phyloP scores from a whole-genome alignment of 2,113 vertebrate genomes.

The Octodon degus region DNA sequence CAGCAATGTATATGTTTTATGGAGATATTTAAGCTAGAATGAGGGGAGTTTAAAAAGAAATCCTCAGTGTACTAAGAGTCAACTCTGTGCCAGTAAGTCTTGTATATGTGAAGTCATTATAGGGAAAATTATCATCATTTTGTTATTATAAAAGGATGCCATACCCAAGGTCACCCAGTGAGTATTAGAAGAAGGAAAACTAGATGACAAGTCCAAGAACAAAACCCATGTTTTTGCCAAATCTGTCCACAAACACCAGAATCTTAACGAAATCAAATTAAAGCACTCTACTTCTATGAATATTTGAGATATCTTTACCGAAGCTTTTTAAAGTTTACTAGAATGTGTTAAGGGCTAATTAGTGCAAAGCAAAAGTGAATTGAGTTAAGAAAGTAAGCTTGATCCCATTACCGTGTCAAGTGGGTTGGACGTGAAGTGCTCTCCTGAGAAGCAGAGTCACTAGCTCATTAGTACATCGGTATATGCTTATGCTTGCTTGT shows the following conservation, averaged over 20 bases:
- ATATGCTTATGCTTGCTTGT: conserved; percentile 42
- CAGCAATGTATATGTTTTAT: background rate
- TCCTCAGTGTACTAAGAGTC: background rate
- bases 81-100: background rate
- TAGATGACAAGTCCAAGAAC: conserved; percentile 10
- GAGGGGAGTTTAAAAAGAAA: background rate
- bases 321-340: conserved; percentile 65
- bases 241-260: conserved; percentile 8
- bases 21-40: background rate
- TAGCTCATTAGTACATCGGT: conserved; percentile 56
- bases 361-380: conserved; percentile 48
- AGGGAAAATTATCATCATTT: conserved; percentile 44
- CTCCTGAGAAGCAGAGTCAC: conserved; percentile 55
- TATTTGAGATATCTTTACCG: conserved; percentile 59
- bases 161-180: conserved; percentile 35
- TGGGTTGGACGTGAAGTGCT: conserved; percentile 65
- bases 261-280: conserved; percentile 58
- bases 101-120: conserved; percentile 14
- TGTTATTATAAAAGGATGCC: background rate
- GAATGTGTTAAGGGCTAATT: conserved; percentile 71
- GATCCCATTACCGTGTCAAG: conserved; percentile 73
- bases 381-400: conserved; percentile 69
- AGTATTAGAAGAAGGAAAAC: conserved; percentile 30
- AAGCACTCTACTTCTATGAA: conserved; percentile 32
- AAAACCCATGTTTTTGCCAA: conserved; percentile 33